phyloP scores from a whole-genome alignment of 2,888 invertebrate species.

The Aporophyla lueneburgensis region DNA sequence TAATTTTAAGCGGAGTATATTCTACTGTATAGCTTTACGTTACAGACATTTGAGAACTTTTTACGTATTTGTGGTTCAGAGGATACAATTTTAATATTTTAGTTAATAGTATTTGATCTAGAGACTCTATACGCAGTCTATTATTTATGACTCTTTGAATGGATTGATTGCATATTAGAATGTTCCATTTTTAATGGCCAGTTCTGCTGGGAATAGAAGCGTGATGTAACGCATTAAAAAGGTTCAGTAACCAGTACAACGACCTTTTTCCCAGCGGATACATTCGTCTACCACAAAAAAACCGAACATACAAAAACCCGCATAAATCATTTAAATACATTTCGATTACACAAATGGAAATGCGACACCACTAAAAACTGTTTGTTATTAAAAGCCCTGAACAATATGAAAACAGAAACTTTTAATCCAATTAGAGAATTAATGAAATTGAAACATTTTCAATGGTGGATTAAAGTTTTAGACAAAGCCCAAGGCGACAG shows the following conservation, averaged over 20 bases:
- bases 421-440: constrained; percentile 48
- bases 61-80: not conserved
- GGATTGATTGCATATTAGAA: not conserved
- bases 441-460: constrained; percentile 47
- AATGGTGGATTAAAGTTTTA: constrained; percentile 33
- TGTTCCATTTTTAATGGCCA: not conserved
- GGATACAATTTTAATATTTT: not conserved
- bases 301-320: constrained; percentile 24
- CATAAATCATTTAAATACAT: constrained; percentile 23
- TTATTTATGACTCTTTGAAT: not conserved
- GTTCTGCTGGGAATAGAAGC: not conserved
- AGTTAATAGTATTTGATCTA: not conserved
- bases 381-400: constrained; percentile 18
- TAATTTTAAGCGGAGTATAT: constrained; percentile 2
- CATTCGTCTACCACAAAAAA: not conserved
- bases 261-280: not conserved
- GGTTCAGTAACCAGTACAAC: no score
- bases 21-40: not conserved
- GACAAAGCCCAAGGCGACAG: constrained; percentile 28
- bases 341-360: constrained; percentile 40
- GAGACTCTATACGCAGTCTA: not conserved
- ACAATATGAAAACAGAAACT: constrained; percentile 24
- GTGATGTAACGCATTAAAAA: no score
- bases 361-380: constrained; percentile 5
- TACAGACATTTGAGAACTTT: not conserved